These are phyloP conservation scores for Clinocottus analis DNA, from an alignment of 2,113 vertebrate species.

Conservation along the genomic window DNA sequence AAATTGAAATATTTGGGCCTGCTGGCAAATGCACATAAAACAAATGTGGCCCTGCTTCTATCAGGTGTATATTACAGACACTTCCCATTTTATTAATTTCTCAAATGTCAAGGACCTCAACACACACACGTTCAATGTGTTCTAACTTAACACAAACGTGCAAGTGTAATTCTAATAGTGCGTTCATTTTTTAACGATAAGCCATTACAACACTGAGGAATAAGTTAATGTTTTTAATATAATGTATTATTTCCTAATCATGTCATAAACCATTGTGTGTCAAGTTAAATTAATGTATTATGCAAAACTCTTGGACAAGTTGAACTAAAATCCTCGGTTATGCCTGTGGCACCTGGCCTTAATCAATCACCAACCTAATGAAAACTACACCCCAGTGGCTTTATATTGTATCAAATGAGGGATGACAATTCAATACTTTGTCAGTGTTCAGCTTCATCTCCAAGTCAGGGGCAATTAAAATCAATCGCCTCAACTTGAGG, in stretches of 20 bases:
- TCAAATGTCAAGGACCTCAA: background rate
- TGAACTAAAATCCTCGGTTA: constrained; percentile 13
- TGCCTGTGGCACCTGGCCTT: constrained; percentile 11
- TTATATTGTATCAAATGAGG: constrained; percentile 35
- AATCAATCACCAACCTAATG: constrained; percentile 45
- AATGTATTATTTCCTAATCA: background rate
- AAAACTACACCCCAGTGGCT: constrained; percentile 31
- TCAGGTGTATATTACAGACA: background rate
- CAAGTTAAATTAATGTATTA: constrained; percentile 5
- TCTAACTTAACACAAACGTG: background rate
- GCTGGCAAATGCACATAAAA: constrained; percentile 7
- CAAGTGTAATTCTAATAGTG: background rate
- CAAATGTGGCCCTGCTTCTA: background rate
- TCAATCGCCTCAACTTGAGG: constrained; percentile 53
- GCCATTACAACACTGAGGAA: background rate
- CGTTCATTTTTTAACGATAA: background rate
- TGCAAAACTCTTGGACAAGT: constrained; percentile 3
- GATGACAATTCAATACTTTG: constrained; percentile 44
- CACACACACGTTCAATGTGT: background rate
- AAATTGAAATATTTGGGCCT: constrained; percentile 20
- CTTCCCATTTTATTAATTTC: background rate
- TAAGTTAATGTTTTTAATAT: background rate
- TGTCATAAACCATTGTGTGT: constrained; percentile 13
- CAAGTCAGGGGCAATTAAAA: constrained; percentile 62
- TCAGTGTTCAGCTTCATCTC: constrained; percentile 51